Percentiles rank a stretch among this genome's conserved stretches.
Conservation (phyloP, 2,797 vertebrate genomes). For the Tadarida brasiliensis region DNA sequence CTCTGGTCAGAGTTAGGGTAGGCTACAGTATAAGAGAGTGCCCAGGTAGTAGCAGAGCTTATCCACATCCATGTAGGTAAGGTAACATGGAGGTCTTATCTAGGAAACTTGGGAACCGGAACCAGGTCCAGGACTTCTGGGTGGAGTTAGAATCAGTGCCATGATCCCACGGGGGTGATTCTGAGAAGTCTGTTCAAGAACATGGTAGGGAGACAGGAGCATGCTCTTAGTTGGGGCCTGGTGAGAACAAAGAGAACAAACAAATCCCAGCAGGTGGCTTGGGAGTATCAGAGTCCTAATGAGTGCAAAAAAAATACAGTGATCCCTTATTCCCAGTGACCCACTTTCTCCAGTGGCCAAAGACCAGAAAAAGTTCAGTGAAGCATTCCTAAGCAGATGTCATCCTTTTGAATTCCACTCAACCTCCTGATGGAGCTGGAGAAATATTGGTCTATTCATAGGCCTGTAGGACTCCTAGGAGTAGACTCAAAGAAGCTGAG, state of each 20-base stretch:
- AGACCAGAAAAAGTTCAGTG: not conserved
- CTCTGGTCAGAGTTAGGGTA: not conserved
- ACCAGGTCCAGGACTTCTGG: not conserved
- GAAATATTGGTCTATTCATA: not conserved
- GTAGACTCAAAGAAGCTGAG: not conserved
- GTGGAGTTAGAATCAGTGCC: not conserved
- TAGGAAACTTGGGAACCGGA: not conserved
- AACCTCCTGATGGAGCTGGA: not conserved
- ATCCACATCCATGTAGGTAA: not conserved
- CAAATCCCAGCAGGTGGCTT: not conserved
- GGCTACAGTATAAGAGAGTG: not conserved
- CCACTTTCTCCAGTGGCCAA: not conserved
- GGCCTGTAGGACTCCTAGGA: not conserved
- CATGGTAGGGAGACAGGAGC: not conserved
- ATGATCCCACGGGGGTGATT: not conserved
- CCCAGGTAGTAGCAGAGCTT: not conserved
- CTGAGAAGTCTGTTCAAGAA: not conserved
- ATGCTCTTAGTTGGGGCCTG: not conserved
- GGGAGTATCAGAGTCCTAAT: not conserved
- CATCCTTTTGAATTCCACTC: not conserved
- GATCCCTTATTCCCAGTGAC: not conserved
- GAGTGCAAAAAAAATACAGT: not conserved
- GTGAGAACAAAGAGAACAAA: not conserved
- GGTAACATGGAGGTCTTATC: not conserved
- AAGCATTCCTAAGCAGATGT: not conserved